phyloP scores from a whole-genome alignment of 2,797 vertebrate genomes.

The Cyprinella venusta region DNA sequence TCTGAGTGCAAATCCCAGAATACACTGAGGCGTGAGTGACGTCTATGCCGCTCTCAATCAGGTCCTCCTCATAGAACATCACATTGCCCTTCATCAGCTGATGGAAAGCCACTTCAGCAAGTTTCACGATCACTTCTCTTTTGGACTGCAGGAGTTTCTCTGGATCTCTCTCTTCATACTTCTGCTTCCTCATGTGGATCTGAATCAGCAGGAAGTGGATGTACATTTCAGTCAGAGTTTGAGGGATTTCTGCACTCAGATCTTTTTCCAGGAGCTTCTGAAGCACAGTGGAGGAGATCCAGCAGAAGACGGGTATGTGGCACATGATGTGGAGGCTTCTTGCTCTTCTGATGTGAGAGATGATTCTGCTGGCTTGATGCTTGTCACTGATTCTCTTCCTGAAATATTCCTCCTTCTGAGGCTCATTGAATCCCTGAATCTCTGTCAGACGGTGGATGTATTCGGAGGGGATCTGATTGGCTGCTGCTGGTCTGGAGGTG shows the following conservation, averaged over 20 bases:
- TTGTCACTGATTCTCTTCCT: no score
- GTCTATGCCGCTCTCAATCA: not conserved
- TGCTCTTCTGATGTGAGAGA: no score
- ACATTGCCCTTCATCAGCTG: not conserved
- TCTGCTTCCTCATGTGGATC: not conserved
- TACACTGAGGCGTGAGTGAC: no score
- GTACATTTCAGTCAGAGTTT: constrained; percentile 12
- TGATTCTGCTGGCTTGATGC: no score
- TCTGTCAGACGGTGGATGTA: no score
- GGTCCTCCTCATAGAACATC: no score
- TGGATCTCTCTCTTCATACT: not conserved
- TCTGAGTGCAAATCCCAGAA: no score
- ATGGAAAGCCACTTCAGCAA: not conserved
- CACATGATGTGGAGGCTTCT: no score
- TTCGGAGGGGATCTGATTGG: no score
- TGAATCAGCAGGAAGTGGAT: not conserved
- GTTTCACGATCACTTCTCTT: not conserved
- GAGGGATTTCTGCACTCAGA: constrained; percentile 3
- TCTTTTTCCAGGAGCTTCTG: not conserved
- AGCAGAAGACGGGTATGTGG: not conserved
- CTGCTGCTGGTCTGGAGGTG: no score
- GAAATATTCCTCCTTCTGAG: no score
- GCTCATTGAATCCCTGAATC: no score
- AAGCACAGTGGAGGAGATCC: not conserved
- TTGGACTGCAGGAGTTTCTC: not conserved